Conservation (phyloP, 2,113 vertebrate species). For the Phylloscopus trochilus region DNA sequence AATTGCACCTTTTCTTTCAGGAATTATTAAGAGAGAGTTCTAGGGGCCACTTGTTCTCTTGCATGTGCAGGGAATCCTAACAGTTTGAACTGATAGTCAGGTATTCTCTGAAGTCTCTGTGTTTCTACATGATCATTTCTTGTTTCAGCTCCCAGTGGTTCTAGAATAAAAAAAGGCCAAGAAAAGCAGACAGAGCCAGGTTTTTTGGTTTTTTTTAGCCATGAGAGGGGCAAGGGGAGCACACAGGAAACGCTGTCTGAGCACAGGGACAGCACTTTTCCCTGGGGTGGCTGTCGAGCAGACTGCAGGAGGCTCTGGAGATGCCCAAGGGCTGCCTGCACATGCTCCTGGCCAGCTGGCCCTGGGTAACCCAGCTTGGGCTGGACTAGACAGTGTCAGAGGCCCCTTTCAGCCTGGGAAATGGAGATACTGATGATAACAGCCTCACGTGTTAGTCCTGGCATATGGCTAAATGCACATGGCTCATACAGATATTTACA, state of each 20-base stretch:
- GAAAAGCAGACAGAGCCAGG: background rate
- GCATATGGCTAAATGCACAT: background rate
- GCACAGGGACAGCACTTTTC: background rate
- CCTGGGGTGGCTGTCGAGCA: background rate
- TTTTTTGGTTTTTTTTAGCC: background rate
- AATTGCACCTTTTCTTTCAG: background rate
- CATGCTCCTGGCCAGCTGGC: background rate
- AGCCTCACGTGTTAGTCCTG: background rate
- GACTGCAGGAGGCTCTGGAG: background rate
- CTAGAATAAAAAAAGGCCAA: background rate
- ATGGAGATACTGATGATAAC: background rate
- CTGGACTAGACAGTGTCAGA: background rate
- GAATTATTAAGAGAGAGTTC: background rate
- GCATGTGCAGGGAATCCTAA: background rate
- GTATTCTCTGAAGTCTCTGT: background rate
- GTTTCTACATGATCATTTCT: background rate
- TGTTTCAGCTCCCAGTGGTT: background rate
- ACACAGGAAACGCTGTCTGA: background rate
- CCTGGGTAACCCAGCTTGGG: background rate
- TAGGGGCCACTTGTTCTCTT: background rate
- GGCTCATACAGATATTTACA: background rate
- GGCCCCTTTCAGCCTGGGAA: background rate
- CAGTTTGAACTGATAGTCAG: background rate
- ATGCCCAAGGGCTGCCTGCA: background rate
- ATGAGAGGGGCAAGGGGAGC: background rate